phyloP scores from a whole-genome alignment of 2,113 vertebrate species.

The Phoenicopterus ruber region DNA sequence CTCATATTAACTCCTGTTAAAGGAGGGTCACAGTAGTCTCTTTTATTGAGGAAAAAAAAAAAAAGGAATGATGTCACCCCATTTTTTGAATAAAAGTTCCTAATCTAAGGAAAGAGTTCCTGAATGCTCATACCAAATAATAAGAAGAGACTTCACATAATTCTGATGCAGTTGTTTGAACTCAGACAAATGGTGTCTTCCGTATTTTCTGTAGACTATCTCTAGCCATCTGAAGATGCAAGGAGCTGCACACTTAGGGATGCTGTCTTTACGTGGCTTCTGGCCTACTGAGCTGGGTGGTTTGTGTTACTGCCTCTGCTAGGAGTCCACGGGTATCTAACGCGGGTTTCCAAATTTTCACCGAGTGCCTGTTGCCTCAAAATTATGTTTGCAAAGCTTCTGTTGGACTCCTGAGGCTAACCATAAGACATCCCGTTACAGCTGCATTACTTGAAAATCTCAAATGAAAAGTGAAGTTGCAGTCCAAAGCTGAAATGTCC shows the following conservation, averaged over 20 bases:
- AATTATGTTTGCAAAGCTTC: not conserved
- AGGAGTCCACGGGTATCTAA: not conserved
- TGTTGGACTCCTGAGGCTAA: not conserved
- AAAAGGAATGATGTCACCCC: accelerated
- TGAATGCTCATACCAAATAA: not conserved
- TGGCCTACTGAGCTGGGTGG: not conserved
- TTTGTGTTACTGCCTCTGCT: not conserved
- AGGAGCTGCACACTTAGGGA: not conserved
- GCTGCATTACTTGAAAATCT: not conserved
- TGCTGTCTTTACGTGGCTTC: not conserved
- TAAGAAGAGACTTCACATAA: not conserved
- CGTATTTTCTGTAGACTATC: not conserved
- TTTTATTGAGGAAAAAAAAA: too few relatives aligned
- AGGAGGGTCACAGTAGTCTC: not conserved
- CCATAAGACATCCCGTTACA: not conserved
- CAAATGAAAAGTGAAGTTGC: not conserved
- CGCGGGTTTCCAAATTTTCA: not conserved
- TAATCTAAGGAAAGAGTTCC: not conserved
- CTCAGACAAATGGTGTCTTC: accelerated
- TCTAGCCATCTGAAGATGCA: not conserved
- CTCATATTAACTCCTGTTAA: not conserved
- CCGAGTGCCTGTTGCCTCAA: not conserved
- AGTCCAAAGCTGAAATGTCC: not conserved
- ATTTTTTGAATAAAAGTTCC: not conserved
- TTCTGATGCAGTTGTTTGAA: not conserved